Percentiles rank a stretch among this genome's conserved stretches.
Conservation (phyloP, 2,888 invertebrate species). For the Tetranychus truncatus region DNA sequence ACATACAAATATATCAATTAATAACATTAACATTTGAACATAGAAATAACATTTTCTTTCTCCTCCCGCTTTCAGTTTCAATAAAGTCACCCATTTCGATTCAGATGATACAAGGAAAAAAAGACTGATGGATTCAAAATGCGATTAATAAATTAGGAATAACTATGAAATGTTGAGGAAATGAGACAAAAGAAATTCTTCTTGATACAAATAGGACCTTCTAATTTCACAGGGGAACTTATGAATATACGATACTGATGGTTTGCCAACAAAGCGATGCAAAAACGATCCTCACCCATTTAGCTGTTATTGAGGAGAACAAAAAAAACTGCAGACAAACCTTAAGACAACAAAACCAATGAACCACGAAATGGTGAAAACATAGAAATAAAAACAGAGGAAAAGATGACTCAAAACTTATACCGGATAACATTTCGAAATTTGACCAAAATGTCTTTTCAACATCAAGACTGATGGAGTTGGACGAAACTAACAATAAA, state of each 20-base stretch:
- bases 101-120: neutral
- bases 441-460: too few relatives aligned
- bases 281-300: neutral
- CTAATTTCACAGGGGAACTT: neutral
- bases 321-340: neutral
- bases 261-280: neutral
- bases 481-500: neutral
- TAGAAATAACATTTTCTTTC: too few relatives aligned
- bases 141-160: neutral
- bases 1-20: too few relatives aligned
- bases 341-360: neutral
- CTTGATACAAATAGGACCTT: neutral
- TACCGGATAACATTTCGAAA: too few relatives aligned
- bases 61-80: too few relatives aligned
- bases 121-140: neutral
- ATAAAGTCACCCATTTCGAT: too few relatives aligned
- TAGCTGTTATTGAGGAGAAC: too few relatives aligned
- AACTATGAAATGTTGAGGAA: neutral
- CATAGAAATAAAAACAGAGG: neutral
- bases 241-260: neutral
- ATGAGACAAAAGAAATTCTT: neutral
- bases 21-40: too few relatives aligned
- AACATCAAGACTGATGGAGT: too few relatives aligned
- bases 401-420: neutral
- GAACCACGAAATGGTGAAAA: neutral